Evolutionary conservation across 2,113 vertebrate species (phyloP), one percentile per base, ranked within the genome.

Genomic region (Tragelaphus strepsiceros): DNA sequence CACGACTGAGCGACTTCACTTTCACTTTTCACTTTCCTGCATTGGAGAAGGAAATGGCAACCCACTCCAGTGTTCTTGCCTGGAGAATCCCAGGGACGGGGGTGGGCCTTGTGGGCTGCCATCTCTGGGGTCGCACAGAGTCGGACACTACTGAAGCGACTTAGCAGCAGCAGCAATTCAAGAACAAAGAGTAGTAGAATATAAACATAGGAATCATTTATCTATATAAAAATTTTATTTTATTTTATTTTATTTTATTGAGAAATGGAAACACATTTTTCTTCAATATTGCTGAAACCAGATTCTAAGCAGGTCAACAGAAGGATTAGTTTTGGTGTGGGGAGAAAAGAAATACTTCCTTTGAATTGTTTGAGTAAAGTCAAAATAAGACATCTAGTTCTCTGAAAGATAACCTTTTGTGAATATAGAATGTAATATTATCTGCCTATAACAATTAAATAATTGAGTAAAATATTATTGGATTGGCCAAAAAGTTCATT

Each of bases 371-470:
- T 82, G 30, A 77, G 1, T 58, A 49, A 92, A 92, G 58, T 82
- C 13, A 96, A 92, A 97, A 89, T 71, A 46, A 83, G 6, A 46
- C 5, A 54, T 56, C 59, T 16, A 26, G 7, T 71, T 90, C 54
- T 82, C 10, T 46, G 15, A 82, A 92, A 61, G 49, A 16, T 71
- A 67, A 9, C 77, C 4, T 64, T 83, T 61, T 56, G 11, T 93
- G 54, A 87, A 26, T 56, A 77, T 46, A 77, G 3, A 58, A 16
- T 30, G 59, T 90, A 49, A 77, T 81, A 2, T 86, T 94, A 64
- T 71, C 12, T 81, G 9, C 21, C 9, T 78, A 54, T 12, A 91
- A 49, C 1, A 92, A 39, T 96, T 49, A 93, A 84, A 53, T 3
- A 46, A 64, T 77, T 2, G 30, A 7, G 21, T 54, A 95, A 30